Evolutionary conservation across 2,888 invertebrate species (phyloP), one percentile per base, ranked within the genome.

Genomic region (Cosmia trapezina): DNA sequence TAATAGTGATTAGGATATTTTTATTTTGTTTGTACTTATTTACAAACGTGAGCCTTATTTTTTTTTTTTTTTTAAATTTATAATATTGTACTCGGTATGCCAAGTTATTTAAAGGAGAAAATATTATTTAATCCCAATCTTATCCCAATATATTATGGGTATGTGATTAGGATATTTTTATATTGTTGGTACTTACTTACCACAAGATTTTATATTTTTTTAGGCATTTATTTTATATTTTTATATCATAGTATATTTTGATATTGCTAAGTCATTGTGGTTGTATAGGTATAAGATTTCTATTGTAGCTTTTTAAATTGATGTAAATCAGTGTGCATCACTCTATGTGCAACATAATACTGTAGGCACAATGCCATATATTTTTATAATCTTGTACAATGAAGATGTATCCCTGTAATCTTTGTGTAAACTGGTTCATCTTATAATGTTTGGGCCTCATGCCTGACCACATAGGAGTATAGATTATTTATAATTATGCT

Each of bases 1-100:
- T 61, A 59, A n/a, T 17, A 56, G n/a, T 12, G 51, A 56, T 68
- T 74, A 74, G 9, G 9, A 6, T 60, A n/a, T 51, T 59, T 17
- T n/a, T 41, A 19, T 19, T 28, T 19, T 19, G 7, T 19, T 37
- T 22, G 33, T 49, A 37, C 37, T 19, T n/a, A 33, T 0, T 4
- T 14, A 14, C 3, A 53, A 66, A 33, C 28, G 28, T 64, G 9
- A 51, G 14, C 8, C 2, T 49, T 19, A 28, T 14, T 22, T 33
- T 47, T 70, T 43, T 45, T 22, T 12, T 17, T 17, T 8, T 9
- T 6, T n/a, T n/a, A n/a, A n/a, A n/a, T n/a, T n/a, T n/a, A n/a
- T n/a, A n/a, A n/a, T 4, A 4, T 11, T 43, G n/a, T 33, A 59
- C 14, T 71, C 17, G 12, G 14, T 37, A 45, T 72, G 37, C 43